phyloP scores from a whole-genome alignment of 2,888 invertebrate species.

The Cremastobaeus sp. region DNA sequence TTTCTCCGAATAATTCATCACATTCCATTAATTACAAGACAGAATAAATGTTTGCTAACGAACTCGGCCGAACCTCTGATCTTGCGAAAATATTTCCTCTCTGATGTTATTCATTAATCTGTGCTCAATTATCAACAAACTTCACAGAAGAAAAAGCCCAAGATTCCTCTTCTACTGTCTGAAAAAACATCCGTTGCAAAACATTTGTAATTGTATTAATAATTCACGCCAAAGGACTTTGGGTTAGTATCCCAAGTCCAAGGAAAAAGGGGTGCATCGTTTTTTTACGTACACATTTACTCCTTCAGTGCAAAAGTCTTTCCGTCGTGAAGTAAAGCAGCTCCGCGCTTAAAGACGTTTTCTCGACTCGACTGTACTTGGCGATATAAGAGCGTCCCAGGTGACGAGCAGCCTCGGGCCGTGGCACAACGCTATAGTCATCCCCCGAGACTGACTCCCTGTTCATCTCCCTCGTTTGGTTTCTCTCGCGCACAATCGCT shows the following conservation, averaged over 20 bases:
- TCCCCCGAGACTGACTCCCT: constrained; percentile 72
- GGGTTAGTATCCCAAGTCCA: constrained; percentile 6
- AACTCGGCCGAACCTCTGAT: neutral
- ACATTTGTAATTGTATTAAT: constrained; percentile 50
- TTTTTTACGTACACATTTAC: constrained; percentile 40
- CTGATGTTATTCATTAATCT: constrained; percentile 15
- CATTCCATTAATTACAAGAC: neutral
- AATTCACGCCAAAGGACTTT: constrained; percentile 36
- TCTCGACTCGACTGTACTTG: constrained; percentile 75
- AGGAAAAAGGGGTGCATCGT: constrained; percentile 26
- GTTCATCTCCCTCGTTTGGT: constrained; percentile 54
- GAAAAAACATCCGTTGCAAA: constrained; percentile 36
- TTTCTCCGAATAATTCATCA: neutral
- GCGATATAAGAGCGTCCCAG: constrained; percentile 77
- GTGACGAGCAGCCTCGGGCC: constrained; percentile 77
- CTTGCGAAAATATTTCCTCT: neutral
- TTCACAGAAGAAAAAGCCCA: neutral
- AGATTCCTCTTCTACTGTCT: constrained; percentile 1
- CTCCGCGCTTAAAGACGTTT: constrained; percentile 69
- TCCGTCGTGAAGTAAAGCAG: constrained; percentile 67
- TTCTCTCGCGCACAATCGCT: constrained; percentile 2
- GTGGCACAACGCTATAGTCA: constrained; percentile 73
- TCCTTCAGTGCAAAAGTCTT: constrained; percentile 62
- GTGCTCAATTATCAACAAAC: constrained; percentile 25
- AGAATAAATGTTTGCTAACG: constrained; percentile 2